Evolutionary conservation across 2,888 invertebrate species (phyloP).

Genomic region (Unio delphinus): DNA sequence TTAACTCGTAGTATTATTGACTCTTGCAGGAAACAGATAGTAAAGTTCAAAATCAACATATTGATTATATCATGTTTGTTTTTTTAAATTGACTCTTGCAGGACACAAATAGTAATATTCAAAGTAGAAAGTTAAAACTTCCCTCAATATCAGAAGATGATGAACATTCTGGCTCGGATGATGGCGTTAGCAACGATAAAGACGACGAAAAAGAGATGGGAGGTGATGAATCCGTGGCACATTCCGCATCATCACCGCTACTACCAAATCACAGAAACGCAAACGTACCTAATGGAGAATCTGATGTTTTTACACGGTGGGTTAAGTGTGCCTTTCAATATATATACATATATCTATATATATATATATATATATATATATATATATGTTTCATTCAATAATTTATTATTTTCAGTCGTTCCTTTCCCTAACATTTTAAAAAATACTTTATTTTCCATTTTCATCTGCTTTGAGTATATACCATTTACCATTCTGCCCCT

Average conservation of each 20-base stretch:
- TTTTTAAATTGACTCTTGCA: slow-evolving; percentile 1
- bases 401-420: no score
- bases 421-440: no score
- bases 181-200: slow-evolving; percentile 21
- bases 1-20: background rate
- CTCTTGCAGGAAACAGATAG: slow-evolving; percentile 45
- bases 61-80: no score
- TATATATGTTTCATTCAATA: no score
- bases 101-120: slow-evolving; percentile 69
- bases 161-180: slow-evolving; percentile 70
- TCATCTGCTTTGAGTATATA: no score
- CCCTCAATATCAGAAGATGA: slow-evolving; percentile 97
- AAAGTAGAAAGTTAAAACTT: slow-evolving; percentile 85
- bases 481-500: no score
- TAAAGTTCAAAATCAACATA: slow-evolving; percentile 6
- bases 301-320: slow-evolving; percentile 39
- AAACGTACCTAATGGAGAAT: slow-evolving; percentile 55
- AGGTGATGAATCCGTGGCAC: slow-evolving; percentile 7
- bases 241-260: slow-evolving; percentile 38
- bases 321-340: no score
- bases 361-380: no score
- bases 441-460: no score
- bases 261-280: slow-evolving; percentile 26
- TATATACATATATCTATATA: no score
- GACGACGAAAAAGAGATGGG: slow-evolving; percentile 21